Evolutionary conservation across 2,888 invertebrate genomes (phyloP).

Genomic region (Drosophila paramelanica): DNA sequence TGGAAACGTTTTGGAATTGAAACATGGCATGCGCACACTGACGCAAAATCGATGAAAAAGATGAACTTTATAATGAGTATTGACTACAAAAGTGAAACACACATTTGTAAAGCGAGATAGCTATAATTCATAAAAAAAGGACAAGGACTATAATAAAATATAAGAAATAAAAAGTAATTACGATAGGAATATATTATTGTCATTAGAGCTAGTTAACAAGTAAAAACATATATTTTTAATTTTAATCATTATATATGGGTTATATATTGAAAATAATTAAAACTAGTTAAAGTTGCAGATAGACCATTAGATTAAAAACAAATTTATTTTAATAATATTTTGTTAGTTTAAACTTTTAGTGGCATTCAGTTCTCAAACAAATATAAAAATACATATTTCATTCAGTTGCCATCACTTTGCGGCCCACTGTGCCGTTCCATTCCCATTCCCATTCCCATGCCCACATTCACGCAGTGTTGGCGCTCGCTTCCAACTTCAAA

Average conservation of each 20-base stretch:
- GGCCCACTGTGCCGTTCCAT: conserved; percentile 58
- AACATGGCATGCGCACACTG: conserved; percentile 55
- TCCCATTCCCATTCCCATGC: conserved; percentile 28
- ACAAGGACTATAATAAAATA: too few relatives aligned
- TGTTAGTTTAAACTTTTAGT: background rate
- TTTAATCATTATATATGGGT: too few relatives aligned
- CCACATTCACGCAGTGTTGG: conserved; percentile 44
- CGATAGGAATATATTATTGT: too few relatives aligned
- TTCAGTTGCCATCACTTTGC: fast-evolving
- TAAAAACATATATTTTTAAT: too few relatives aligned
- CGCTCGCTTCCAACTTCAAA: conserved; percentile 49
- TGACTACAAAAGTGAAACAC: background rate
- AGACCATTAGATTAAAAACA: too few relatives aligned
- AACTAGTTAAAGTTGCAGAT: too few relatives aligned
- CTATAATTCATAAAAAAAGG: too few relatives aligned
- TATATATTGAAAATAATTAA: too few relatives aligned
- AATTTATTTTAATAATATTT: too few relatives aligned
- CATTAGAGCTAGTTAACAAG: too few relatives aligned
- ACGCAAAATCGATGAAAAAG: background rate
- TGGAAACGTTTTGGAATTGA: conserved; percentile 50
- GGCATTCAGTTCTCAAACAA: background rate
- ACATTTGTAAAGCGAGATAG: background rate
- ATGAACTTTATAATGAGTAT: conserved; percentile 11
- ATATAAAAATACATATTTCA: background rate
- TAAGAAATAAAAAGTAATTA: too few relatives aligned